Conservation (phyloP, 23 tunicate genomes). For the Halocynthia aurantium region DNA sequence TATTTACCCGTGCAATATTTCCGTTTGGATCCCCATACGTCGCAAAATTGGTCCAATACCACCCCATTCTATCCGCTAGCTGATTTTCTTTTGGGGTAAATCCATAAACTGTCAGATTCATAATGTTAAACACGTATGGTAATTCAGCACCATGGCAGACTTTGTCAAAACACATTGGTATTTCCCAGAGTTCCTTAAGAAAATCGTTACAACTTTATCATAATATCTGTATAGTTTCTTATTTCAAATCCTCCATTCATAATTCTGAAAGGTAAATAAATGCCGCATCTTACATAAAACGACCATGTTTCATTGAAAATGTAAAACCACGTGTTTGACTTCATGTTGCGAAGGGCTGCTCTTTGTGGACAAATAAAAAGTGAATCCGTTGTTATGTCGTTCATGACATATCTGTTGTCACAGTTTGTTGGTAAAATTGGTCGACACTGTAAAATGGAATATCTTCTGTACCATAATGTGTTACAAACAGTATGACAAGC, state of each 20-base stretch:
- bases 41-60: conserved; percentile 51
- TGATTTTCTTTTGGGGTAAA: conserved; percentile 18
- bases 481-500: no score
- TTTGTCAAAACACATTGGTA: conserved; percentile 24
- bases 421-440: background rate
- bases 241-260: no score
- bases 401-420: conserved; percentile 12
- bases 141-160: conserved; percentile 64
- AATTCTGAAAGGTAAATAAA: background rate
- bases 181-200: conserved; percentile 51
- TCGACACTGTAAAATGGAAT: no score
- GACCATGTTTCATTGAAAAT: conserved; percentile 70
- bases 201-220: conserved; percentile 9
- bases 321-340: conserved; percentile 18
- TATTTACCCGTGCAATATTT: conserved; percentile 1
- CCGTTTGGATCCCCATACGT: conserved; percentile 53
- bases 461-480: no score
- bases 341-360: conserved; percentile 27
- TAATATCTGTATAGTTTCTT: background rate
- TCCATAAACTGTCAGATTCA: conserved; percentile 11
- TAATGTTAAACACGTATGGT: conserved; percentile 41
- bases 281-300: conserved; percentile 34
- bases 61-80: conserved; percentile 21
- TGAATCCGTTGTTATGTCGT: conserved; percentile 24
- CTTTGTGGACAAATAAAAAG: conserved; percentile 57